Base-by-base conservation (phyloP, 2,888 invertebrate genomes). In the Perithous albicinctus region DNA sequence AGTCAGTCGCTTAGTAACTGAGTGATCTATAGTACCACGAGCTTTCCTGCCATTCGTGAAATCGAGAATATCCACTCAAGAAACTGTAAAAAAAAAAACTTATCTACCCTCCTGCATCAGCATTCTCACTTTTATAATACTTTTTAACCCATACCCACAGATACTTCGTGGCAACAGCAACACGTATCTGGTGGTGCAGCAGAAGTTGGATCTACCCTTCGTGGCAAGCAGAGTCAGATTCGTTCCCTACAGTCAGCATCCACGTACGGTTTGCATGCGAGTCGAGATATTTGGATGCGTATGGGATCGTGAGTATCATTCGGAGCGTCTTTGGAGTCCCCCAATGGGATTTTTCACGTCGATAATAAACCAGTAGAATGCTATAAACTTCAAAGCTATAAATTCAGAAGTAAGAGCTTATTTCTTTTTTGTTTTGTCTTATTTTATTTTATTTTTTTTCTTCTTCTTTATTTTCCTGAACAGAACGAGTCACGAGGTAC, bases 251-350 rank as follows among this genome's bases (percentile, higher is more conserved):
- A 97, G 97, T 85, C 95, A 96, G 69, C 96, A 97, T 89, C 96
- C 96, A 0, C 94, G 98, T 73, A 98, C 98, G 0, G 97, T 98
- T 64, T 98, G 98, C 93, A 97, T 98, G 97, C 93, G 98, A 85
- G 97, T 98, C 48, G 98, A 98, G 92, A 93, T 98, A 77, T 98
- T 97, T 91, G 98, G 98, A 83, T 98, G 98, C 93, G 93, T 94
- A 48, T 96, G 96, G 95, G 94, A 95, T 92, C 96, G 96, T 96
- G 93, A 95, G 94, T 94, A 90, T 66, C 84, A 35, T 46, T 18
- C 48, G n/a, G 54, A 35, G 8, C 8, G 3, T 7, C 35, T 15
- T 23, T 20, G 12, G 8, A 23, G 51, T 32, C 10, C 3, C 59
- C 35, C 41, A 12, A 54, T 61, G 54, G 48, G 54, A 64, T 51